phyloP scores from a whole-genome alignment of 2,797 vertebrate genomes.

The Martes flavigula region DNA sequence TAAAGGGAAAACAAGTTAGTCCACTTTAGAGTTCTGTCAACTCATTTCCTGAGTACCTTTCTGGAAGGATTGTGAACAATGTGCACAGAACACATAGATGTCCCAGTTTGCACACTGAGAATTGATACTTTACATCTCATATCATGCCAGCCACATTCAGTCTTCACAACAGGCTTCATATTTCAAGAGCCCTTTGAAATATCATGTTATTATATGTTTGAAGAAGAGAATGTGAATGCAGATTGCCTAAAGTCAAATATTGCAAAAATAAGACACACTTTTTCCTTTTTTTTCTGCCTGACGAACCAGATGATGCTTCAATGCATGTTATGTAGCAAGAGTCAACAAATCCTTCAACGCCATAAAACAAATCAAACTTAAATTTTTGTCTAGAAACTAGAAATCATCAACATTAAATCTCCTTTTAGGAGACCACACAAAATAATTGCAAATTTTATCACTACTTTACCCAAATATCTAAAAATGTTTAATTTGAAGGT shows the following conservation, averaged over 20 bases:
- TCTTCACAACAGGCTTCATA: background rate
- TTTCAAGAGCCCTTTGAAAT: background rate
- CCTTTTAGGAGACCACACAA: background rate
- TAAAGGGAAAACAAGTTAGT: background rate
- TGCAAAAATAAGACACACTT: background rate
- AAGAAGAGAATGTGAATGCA: background rate
- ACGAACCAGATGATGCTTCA: background rate
- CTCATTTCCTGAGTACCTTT: background rate
- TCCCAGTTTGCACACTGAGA: background rate
- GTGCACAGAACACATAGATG: background rate
- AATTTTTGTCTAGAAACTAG: background rate
- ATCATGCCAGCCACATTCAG: background rate
- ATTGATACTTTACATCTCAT: background rate
- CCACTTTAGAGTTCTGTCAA: background rate
- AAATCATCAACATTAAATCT: background rate
- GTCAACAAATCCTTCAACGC: background rate
- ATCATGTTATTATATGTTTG: background rate
- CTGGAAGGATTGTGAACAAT: background rate
- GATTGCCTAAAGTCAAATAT: background rate
- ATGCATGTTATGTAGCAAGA: background rate
- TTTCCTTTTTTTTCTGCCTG: background rate
- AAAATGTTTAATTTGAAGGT: constrained; percentile 11
- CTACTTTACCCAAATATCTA: constrained; percentile 24
- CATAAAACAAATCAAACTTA: background rate
- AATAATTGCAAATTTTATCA: background rate